A percentile compares a stretch with the other conserved stretches of the same genome.
Evolutionary conservation across 2,888 invertebrate genomes (phyloP).

Genomic region (Ypsolopha scabrella): DNA sequence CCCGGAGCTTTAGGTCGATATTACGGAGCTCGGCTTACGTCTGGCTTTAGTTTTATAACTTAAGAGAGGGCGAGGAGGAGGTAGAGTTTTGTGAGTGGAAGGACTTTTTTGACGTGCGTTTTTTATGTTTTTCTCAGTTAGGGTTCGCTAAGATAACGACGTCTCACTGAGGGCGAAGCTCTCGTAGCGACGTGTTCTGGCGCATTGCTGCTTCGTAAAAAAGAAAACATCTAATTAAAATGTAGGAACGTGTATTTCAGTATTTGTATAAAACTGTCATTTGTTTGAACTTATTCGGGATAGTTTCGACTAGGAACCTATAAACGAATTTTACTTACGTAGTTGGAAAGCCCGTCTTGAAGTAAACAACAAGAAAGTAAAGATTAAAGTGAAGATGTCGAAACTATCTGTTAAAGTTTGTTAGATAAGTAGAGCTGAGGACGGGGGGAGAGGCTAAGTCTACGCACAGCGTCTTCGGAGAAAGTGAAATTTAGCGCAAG

Average conservation of each 20-base stretch:
- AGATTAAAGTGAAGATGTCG: constrained; percentile 23
- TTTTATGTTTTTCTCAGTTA: constrained; percentile 68
- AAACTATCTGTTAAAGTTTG: constrained; percentile 48
- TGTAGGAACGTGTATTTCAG: neutral
- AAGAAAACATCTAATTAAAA: constrained; percentile 6
- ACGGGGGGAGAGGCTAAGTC: constrained; percentile 51
- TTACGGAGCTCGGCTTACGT: constrained; percentile 23
- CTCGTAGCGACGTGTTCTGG: constrained; percentile 36
- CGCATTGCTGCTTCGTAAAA: constrained; percentile 6
- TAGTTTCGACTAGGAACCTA: too few species aligned
- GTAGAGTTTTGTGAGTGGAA: constrained; percentile 64
- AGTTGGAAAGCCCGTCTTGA: too few species aligned
- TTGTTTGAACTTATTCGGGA: too few species aligned
- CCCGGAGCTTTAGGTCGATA: constrained; percentile 40
- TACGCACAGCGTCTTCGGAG: constrained; percentile 66
- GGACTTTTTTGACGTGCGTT: constrained; percentile 69
- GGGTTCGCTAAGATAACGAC: constrained; percentile 67
- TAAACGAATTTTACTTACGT: too few species aligned
- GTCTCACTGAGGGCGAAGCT: constrained; percentile 50
- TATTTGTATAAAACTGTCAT: too few species aligned
- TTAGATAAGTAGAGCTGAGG: constrained; percentile 24
- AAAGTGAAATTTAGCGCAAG: constrained; percentile 71
- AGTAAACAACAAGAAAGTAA: constrained; percentile 5
- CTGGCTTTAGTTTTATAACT: constrained; percentile 63
- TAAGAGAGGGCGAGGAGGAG: constrained; percentile 54